Base-by-base conservation (phyloP, 30 jellyfish, hydroid and myxozoan genomes). In the Cassiopea xamachana region DNA sequence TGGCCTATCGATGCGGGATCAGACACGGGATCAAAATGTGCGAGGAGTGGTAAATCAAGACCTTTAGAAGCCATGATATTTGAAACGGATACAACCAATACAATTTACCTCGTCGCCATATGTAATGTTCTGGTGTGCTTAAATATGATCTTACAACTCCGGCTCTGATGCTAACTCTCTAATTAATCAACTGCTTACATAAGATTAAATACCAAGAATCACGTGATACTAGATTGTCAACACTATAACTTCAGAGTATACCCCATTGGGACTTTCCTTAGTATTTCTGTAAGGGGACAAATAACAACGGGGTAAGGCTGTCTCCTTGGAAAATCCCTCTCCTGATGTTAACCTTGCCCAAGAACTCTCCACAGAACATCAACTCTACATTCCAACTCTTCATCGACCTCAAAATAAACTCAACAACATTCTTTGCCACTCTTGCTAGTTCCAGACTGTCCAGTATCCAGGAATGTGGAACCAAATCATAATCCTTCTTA, bases 181-280 rank as follows among this genome's bases (percentile, higher is more conserved):
- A n/a, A n/a, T n/a, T n/a, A n/a, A n/a, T n/a, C n/a, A n/a, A n/a
- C n/a, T n/a, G n/a, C n/a, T n/a, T n/a, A n/a, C n/a, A n/a, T n/a
- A n/a, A n/a, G n/a, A n/a, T n/a, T n/a, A n/a, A n/a, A n/a, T n/a
- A n/a, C n/a, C n/a, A n/a, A n/a, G n/a, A n/a, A n/a, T n/a, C n/a
- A n/a, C n/a, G n/a, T n/a, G n/a, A n/a, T n/a, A n/a, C n/a, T n/a
- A n/a, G n/a, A n/a, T n/a, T n/a, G n/a, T n/a, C n/a, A n/a, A n/a
- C n/a, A n/a, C n/a, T n/a, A n/a, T n/a, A n/a, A n/a, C 89, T 64
- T 80, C 80, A 80, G 80, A 10, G 89, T 80, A 80, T 80, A 80
- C 64, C 83, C 80, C 39, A 18, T 64, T 80, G 46, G 83, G 49
- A 51, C 80, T 51, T 80, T 80, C 80, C 89, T 51, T 80, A 62